phyloP scores from a whole-genome alignment of 2,888 invertebrate genomes.

The Pheosia gnoma region DNA sequence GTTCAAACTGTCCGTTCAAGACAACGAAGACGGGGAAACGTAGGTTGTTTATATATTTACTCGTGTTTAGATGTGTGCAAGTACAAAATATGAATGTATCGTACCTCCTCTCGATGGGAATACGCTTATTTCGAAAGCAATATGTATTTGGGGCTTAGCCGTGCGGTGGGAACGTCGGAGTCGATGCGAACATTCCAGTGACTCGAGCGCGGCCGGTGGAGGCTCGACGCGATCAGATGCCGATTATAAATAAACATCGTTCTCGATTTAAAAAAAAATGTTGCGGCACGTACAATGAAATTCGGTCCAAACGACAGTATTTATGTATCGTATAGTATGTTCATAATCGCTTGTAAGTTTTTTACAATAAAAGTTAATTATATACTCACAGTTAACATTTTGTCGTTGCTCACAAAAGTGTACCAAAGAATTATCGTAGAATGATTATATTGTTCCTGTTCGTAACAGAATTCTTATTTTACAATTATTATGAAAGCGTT shows the following conservation, averaged over 20 bases:
- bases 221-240: conserved; percentile 28
- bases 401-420: conserved; percentile 80
- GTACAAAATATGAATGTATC: conserved; percentile 74
- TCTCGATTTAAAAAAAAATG: conserved; percentile 25
- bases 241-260: conserved; percentile 13
- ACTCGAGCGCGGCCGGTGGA: conserved; percentile 33
- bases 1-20: conserved; percentile 73
- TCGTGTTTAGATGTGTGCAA: conserved; percentile 75
- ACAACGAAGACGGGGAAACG: conserved; percentile 79
- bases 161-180: conserved; percentile 51
- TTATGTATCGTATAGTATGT: conserved; percentile 57
- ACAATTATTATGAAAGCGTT: conserved; percentile 24
- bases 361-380: conserved; percentile 43
- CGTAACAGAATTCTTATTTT: conserved; percentile 10
- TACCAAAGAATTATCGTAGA: conserved; percentile 78
- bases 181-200: conserved; percentile 76
- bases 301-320: conserved; percentile 63
- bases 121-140: conserved; percentile 75
- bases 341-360: conserved; percentile 58
- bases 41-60: conserved; percentile 76
- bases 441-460: conserved; percentile 49
- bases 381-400: conserved; percentile 59
- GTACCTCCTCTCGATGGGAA: conserved; percentile 71
- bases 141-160: conserved; percentile 67
- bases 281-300: conserved; percentile 40